phyloP scores from a whole-genome alignment of 2,113 vertebrate species.

The Plecturocebus donacophilus region DNA sequence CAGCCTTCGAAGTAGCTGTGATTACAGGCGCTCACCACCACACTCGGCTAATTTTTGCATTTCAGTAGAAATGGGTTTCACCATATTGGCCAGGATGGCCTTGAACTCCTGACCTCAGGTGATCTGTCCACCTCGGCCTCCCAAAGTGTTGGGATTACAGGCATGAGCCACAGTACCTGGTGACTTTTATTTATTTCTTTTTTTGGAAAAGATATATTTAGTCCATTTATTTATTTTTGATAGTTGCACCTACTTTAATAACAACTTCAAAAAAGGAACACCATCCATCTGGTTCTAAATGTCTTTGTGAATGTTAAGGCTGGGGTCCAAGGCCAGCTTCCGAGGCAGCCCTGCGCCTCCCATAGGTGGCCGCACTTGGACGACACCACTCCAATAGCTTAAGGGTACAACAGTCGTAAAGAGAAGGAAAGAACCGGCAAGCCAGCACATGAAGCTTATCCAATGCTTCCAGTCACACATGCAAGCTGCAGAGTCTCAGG shows the following conservation, averaged over 20 bases:
- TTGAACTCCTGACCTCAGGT: not conserved
- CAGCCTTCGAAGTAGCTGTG: too few species aligned
- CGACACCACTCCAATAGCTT: not conserved
- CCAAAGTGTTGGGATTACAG: not conserved
- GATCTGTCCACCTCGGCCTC: not conserved
- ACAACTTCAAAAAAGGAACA: not conserved
- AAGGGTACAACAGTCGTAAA: not conserved
- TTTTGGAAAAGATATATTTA: too few species aligned
- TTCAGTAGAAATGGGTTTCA: too few species aligned
- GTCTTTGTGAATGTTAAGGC: slow-evolving; percentile 54
- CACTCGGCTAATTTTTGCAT: too few species aligned
- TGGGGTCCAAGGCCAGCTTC: not conserved
- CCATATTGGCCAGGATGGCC: not conserved
- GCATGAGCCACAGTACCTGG: not conserved
- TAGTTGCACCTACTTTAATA: not conserved
- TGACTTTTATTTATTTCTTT: too few species aligned
- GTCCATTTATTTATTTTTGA: not conserved
- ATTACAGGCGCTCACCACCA: too few species aligned
- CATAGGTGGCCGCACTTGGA: not conserved
- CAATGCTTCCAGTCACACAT: rapidly evolving
- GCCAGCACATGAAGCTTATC: rapidly evolving
- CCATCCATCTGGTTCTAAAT: not conserved
- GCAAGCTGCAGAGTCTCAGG: too few species aligned
- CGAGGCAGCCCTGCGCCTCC: not conserved
- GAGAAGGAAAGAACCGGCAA: rapidly evolving